Percentiles rank a stretch among this genome's conserved stretches.
Conservation (phyloP, 2,113 vertebrate species). For the Panthera leo region DNA sequence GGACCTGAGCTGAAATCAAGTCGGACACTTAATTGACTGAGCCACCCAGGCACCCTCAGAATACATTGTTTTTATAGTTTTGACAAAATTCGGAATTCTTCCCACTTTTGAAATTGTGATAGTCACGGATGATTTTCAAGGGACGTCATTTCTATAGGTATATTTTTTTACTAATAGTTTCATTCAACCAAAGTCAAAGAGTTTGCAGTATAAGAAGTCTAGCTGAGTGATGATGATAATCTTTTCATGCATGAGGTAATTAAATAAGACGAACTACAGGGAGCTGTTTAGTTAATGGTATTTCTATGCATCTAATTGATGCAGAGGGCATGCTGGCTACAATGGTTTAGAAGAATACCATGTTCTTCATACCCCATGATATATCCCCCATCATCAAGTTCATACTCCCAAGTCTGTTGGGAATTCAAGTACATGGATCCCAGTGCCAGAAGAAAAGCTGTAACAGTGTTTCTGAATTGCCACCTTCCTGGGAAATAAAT, state of each 20-base stretch:
- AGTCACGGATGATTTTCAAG: constrained; percentile 79
- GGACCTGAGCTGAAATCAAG: too few species aligned
- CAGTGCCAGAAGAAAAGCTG: background rate
- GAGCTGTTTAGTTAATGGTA: background rate
- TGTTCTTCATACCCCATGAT: too few species aligned
- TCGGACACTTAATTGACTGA: too few species aligned
- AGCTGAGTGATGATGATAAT: background rate
- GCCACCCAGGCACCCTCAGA: constrained; percentile 75
- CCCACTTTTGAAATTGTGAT: constrained; percentile 94
- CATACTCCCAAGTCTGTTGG: background rate
- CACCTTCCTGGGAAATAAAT: background rate
- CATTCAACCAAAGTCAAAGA: background rate
- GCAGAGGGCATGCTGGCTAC: background rate
- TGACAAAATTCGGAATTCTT: constrained; percentile 92
- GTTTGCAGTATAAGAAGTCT: background rate
- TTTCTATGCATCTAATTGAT: background rate
- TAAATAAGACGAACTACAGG: background rate
- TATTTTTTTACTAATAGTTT: background rate
- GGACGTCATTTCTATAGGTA: background rate
- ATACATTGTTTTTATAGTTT: constrained; percentile 92
- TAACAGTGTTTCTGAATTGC: background rate
- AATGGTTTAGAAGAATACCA: background rate
- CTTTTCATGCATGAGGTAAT: background rate
- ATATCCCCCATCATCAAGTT: background rate
- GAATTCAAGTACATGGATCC: background rate